phyloP scores from a whole-genome alignment of 2,113 vertebrate species.

The Melanocharis versteri region DNA sequence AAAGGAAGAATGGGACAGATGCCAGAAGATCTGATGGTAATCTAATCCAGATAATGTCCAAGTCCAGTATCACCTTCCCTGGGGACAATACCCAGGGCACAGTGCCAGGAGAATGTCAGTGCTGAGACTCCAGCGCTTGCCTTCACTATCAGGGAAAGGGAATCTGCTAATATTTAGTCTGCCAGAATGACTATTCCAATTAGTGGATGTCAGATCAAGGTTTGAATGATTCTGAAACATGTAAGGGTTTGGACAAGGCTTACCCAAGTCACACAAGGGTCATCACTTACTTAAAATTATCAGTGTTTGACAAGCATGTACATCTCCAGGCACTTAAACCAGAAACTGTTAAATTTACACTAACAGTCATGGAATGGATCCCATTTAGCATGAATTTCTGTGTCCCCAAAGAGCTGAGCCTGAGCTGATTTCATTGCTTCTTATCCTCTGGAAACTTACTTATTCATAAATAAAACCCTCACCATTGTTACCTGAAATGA shows the following conservation, averaged over 20 bases:
- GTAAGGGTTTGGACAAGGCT: not conserved
- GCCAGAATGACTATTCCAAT: conserved; percentile 43
- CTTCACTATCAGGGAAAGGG: not conserved
- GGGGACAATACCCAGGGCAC: not conserved
- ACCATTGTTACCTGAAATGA: not conserved
- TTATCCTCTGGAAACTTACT: not conserved
- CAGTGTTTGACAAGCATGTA: conserved; percentile 14
- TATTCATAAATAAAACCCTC: not conserved
- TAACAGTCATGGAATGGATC: not conserved
- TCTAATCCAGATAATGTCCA: conserved; percentile 18
- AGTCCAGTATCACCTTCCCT: not conserved
- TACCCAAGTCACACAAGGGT: conserved; percentile 3
- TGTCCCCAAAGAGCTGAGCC: not conserved
- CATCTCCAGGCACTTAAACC: not conserved
- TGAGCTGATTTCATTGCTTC: not conserved
- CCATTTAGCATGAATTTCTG: not conserved
- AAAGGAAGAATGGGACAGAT: not conserved
- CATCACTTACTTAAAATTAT: conserved; percentile 27
- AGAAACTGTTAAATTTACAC: conserved; percentile 14
- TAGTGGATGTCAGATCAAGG: conserved; percentile 46
- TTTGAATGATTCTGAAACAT: not conserved
- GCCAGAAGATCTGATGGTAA: conserved; percentile 18
- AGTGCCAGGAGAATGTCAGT: conserved; percentile 34
- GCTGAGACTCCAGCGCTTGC: not conserved
- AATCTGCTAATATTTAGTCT: conserved; percentile 69